Percentiles rank a stretch among this genome's conserved stretches.
Evolutionary conservation across 2,797 vertebrate species (phyloP).

Genomic region (Scolopax rusticola): DNA sequence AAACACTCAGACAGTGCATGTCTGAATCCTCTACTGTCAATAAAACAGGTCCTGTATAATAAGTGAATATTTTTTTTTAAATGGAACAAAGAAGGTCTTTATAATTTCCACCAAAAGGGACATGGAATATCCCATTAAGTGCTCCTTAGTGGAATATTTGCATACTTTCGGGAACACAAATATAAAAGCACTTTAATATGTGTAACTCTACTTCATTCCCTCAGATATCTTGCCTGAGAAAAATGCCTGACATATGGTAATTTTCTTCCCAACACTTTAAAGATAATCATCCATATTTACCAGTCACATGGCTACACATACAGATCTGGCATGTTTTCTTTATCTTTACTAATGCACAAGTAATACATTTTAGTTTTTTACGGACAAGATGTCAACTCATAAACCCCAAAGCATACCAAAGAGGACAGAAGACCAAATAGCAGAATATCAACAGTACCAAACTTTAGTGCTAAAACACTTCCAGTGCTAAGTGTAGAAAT

Average conservation of each 20-base stretch:
- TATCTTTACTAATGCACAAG: background rate
- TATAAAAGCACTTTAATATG: background rate
- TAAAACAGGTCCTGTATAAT: background rate
- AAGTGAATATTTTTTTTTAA: background rate
- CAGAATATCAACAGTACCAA: background rate
- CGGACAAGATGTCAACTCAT: background rate
- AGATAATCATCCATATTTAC: background rate
- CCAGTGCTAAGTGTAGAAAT: background rate
- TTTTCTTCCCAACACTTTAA: background rate
- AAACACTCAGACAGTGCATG: background rate
- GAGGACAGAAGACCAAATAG: background rate
- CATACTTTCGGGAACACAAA: background rate
- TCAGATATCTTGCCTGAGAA: background rate
- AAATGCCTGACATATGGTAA: background rate
- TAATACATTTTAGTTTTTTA: background rate
- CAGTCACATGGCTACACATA: background rate
- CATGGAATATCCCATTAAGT: background rate
- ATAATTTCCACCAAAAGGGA: background rate
- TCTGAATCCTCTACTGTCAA: background rate
- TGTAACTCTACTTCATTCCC: background rate
- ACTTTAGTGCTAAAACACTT: background rate
- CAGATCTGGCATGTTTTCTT: background rate
- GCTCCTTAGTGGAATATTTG: background rate
- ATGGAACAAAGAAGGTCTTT: background rate
- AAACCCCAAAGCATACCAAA: background rate